A percentile compares a stretch with the other conserved stretches of the same genome.
These are phyloP conservation scores for Enteromius afrohamiltoni DNA, from an alignment of 2,797 vertebrate genomes.

Conservation along the genomic window DNA sequence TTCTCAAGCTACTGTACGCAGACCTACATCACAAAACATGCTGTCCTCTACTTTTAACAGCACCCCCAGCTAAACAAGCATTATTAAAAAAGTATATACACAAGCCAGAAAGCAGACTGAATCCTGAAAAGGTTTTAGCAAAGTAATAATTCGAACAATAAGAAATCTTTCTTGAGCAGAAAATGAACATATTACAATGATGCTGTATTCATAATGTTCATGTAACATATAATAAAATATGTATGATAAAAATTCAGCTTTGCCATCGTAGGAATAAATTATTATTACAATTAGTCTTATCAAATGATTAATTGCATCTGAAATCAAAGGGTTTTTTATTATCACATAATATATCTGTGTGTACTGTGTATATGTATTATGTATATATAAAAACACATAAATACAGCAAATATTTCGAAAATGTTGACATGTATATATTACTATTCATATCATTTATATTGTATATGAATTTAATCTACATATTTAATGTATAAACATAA, in stretches of 20 bases:
- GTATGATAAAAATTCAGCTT: neutral
- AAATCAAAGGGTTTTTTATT: neutral
- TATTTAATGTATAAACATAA: neutral
- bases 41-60: neutral
- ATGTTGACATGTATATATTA: no score
- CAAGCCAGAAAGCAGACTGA: neutral
- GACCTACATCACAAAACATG: neutral
- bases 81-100: neutral
- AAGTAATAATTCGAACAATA: neutral
- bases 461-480: no score
- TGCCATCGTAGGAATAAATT: neutral
- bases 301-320: neutral
- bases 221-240: neutral
- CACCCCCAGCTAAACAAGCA: neutral
- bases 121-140: neutral
- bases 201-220: neutral
- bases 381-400: no score
- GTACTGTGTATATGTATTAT: no score
- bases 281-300: no score
- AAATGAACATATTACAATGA: neutral
- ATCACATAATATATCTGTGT: no score
- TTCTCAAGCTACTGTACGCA: constrained; percentile 11
- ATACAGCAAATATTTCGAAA: no score
- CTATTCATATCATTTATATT: no score
- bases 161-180: neutral